These are phyloP conservation scores for Torymus texanus DNA, from an alignment of 2,888 invertebrate genomes.

Conservation along the genomic window DNA sequence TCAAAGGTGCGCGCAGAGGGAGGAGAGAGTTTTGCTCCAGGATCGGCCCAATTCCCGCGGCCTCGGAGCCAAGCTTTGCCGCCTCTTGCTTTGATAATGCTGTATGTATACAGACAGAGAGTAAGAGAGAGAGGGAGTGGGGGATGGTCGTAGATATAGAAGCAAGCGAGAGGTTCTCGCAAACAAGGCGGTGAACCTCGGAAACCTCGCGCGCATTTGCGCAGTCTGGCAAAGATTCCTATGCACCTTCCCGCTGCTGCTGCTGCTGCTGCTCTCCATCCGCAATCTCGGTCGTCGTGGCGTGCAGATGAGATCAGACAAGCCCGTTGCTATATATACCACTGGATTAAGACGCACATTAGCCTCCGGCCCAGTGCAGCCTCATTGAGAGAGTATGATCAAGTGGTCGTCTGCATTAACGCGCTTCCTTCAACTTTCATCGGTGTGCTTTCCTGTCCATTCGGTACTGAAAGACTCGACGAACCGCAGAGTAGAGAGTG, in stretches of 20 bases:
- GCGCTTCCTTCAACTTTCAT: background rate
- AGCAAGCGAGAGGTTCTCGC: background rate
- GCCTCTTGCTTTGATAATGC: constrained; percentile 17
- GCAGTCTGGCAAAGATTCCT: constrained; percentile 40
- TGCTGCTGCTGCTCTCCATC: too few relatives aligned
- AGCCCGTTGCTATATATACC: background rate
- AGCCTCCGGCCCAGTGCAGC: background rate
- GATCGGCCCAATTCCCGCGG: constrained; percentile 9
- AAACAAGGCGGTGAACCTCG: constrained; percentile 45
- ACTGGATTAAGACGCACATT: constrained; percentile 37
- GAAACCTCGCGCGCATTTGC: constrained; percentile 43
- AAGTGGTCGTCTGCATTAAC: constrained; percentile 24
- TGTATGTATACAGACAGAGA: constrained; percentile 9
- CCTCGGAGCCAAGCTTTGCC: background rate
- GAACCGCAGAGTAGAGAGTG: too few relatives aligned
- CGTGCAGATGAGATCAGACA: constrained; percentile 36
- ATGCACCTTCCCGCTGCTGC: background rate
- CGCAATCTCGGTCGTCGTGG: constrained; percentile 4
- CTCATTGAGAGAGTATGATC: constrained; percentile 27
- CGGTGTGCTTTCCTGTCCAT: background rate
- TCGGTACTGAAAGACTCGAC: too few relatives aligned
- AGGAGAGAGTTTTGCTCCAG: background rate
- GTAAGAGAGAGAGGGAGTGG: constrained; percentile 1
- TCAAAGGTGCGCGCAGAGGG: constrained; percentile 3
- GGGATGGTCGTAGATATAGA: background rate